Conservation (phyloP, 2,113 vertebrate genomes). For the Lepus americanus region DNA sequence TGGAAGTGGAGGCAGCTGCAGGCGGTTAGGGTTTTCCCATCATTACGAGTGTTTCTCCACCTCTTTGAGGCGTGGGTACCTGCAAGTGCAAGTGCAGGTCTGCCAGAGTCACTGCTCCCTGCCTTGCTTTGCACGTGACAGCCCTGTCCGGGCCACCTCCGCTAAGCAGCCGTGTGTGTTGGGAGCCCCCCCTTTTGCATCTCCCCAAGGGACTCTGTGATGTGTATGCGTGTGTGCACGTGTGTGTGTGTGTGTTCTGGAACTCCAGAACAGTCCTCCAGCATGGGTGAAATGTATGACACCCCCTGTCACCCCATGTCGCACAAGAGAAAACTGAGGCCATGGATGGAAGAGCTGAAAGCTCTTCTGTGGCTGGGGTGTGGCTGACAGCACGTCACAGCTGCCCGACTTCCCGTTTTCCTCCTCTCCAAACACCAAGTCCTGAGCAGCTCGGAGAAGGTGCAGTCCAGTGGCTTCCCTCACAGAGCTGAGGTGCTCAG, state of each 20-base stretch:
- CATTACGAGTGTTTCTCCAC: constrained; percentile 42
- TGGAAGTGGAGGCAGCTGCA: constrained; percentile 65
- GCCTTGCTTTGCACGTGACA: not conserved
- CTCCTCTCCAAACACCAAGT: not conserved
- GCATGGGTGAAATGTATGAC: not conserved
- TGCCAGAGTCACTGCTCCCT: constrained; percentile 21
- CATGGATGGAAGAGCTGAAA: not conserved
- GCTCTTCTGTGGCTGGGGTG: no score
- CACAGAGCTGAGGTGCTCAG: not conserved
- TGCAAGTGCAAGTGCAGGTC: not conserved
- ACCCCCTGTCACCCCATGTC: not conserved
- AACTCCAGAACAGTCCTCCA: not conserved
- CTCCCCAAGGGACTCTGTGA: not conserved
- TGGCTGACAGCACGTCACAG: not conserved
- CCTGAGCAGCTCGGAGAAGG: not conserved
- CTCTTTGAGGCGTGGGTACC: constrained; percentile 5
- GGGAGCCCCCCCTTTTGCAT: not conserved
- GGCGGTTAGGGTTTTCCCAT: constrained; percentile 76
- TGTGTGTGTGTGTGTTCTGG: not conserved
- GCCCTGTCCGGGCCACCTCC: not conserved
- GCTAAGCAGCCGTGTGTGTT: not conserved
- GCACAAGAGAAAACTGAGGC: constrained; percentile 2
- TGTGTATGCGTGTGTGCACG: not conserved
- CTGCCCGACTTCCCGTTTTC: not conserved
- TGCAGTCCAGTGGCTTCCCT: not conserved